Conservation (phyloP, 2,797 vertebrate species). For the Balearica regulorum region DNA sequence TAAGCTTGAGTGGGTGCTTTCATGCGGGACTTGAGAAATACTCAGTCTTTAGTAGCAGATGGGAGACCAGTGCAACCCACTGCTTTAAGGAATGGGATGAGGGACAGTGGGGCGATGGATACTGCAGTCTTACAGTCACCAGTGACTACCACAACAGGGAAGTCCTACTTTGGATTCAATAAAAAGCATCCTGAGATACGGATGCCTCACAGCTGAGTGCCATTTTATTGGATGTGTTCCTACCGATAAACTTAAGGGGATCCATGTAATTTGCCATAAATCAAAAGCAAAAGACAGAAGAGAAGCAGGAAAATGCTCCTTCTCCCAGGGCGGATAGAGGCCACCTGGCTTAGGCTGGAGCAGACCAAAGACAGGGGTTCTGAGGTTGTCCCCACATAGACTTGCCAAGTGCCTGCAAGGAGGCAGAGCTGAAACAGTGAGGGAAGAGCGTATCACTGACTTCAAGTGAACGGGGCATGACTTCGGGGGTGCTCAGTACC, state of each 20-base stretch:
- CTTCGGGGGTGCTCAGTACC: neutral
- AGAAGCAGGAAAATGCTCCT: neutral
- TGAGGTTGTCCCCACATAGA: neutral
- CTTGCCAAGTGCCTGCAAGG: neutral
- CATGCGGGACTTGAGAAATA: neutral
- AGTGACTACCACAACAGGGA: neutral
- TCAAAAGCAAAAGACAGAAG: neutral
- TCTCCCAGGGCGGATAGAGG: neutral
- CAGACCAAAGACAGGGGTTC: neutral
- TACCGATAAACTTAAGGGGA: neutral
- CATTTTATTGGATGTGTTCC: neutral
- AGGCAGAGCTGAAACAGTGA: neutral
- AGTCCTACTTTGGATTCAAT: neutral
- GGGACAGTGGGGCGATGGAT: too few species aligned
- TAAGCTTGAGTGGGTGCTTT: conserved; percentile 38
- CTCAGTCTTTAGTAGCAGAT: neutral
- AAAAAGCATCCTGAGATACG: neutral
- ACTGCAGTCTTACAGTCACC: neutral
- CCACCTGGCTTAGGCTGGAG: neutral
- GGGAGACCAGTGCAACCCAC: neutral
- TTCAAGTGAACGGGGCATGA: neutral
- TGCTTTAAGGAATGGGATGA: neutral
- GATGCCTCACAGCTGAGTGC: neutral
- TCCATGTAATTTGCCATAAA: neutral
- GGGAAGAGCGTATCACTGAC: neutral